phyloP scores from a whole-genome alignment of 2,797 vertebrate species.

The Protonibea diacanthus region DNA sequence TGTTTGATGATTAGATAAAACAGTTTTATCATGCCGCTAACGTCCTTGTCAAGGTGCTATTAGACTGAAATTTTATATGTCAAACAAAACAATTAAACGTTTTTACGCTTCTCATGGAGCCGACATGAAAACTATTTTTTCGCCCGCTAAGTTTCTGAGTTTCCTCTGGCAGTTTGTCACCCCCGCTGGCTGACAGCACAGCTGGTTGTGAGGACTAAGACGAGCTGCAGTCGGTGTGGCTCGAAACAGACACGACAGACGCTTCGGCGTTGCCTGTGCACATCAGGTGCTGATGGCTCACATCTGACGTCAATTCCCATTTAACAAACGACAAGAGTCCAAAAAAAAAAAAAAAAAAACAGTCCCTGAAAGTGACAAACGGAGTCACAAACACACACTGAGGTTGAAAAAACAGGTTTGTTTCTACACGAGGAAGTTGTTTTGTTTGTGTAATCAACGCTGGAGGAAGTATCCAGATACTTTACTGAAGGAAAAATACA shows the following conservation, averaged over 20 bases:
- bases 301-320: neutral
- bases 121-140: neutral
- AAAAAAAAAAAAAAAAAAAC: no score
- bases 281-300: neutral
- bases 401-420: neutral
- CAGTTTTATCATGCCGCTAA: neutral
- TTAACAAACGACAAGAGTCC: neutral
- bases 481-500: no score
- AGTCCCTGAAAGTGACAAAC: no score
- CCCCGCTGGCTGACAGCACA: constrained; percentile 16
- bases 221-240: neutral
- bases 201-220: neutral
- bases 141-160: neutral
- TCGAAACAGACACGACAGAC: neutral
- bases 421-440: no score
- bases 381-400: neutral
- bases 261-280: neutral
- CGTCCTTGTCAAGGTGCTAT: no score
- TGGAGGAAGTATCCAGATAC: no score
- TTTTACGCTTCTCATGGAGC: neutral
- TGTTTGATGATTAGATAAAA: constrained; percentile 2
- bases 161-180: neutral
- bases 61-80: no score
- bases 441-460: no score
- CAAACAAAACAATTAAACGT: no score